Percentiles rank a stretch among this genome's conserved stretches.
phyloP scores from a whole-genome alignment of 2,888 invertebrate species.

The Brachylomia viminalis region DNA sequence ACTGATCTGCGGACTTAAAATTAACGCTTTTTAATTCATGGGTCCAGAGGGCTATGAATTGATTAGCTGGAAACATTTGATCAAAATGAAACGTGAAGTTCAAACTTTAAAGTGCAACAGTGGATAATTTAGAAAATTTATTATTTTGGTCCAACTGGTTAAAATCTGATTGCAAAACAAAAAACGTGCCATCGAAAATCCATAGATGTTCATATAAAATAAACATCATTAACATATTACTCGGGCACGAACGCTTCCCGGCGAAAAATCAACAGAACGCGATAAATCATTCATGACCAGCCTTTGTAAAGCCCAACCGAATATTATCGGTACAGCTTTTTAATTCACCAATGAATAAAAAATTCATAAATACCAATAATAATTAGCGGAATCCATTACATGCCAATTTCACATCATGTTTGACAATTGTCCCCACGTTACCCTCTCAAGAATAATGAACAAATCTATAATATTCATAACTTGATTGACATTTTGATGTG shows the following conservation, averaged over 20 bases:
- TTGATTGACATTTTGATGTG: constrained; percentile 83
- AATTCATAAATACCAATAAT: constrained; percentile 74
- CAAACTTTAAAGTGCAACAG: neutral
- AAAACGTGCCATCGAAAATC: constrained; percentile 6
- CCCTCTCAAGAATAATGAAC: constrained; percentile 74
- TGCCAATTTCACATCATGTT: constrained; percentile 77
- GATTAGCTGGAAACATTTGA: constrained; percentile 11
- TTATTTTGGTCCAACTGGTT: neutral
- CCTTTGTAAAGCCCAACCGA: constrained; percentile 78
- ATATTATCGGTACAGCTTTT: constrained; percentile 75
- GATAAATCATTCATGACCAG: constrained; percentile 85
- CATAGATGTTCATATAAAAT: constrained; percentile 68
- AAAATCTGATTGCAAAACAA: neutral
- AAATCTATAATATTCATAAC: constrained; percentile 77
- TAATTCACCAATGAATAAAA: constrained; percentile 69
- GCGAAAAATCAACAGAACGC: constrained; percentile 82
- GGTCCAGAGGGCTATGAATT: constrained; percentile 16
- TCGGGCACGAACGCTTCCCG: constrained; percentile 83
- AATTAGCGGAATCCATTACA: constrained; percentile 82
- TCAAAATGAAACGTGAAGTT: neutral
- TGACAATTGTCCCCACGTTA: constrained; percentile 64
- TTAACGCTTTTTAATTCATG: constrained; percentile 74
- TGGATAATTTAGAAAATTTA: neutral
- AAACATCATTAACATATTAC: constrained; percentile 81
- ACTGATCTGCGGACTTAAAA: constrained; percentile 73